Conservation (phyloP, 1,140 invertebrate genomes). For the Stenopsyche tienmushanensis region DNA sequence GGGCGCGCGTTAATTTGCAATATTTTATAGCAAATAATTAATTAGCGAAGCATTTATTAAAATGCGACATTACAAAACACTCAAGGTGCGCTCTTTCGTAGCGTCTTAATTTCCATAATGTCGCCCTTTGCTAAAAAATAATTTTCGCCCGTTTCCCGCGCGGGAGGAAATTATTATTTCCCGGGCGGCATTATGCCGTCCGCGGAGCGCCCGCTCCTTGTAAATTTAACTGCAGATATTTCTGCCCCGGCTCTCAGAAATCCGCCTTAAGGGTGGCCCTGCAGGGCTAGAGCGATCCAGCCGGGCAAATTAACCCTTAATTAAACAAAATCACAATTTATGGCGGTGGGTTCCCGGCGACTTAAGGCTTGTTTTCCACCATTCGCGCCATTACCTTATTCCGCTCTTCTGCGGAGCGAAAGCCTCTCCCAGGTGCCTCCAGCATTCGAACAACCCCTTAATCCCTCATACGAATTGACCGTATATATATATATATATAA, state of each 20-base stretch:
- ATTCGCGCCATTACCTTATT: conserved; percentile 28
- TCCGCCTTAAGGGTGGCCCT: conserved; percentile 27
- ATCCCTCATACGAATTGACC: too few species aligned
- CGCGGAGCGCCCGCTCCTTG: conserved; percentile 3
- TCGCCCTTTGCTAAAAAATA: conserved; percentile 38
- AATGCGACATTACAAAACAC: conserved; percentile 43
- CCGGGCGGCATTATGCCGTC: conserved; percentile 24
- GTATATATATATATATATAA: too few species aligned
- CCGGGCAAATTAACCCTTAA: conserved; percentile 52
- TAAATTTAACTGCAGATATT: conserved; percentile 38
- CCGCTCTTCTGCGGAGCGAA: neutral
- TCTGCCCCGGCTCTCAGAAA: conserved; percentile 32
- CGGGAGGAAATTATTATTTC: conserved; percentile 39
- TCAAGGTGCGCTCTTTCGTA: conserved; percentile 34
- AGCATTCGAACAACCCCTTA: neutral
- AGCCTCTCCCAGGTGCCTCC: neutral
- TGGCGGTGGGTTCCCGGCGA: conserved; percentile 43
- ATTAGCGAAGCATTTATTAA: conserved; percentile 41
- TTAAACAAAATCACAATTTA: conserved; percentile 56
- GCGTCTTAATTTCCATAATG: conserved; percentile 42
- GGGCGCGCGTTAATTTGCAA: conserved; percentile 49
- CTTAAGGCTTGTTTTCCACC: conserved; percentile 46
- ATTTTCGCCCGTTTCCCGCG: conserved; percentile 31
- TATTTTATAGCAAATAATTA: conserved; percentile 41
- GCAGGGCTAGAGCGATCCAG: conserved; percentile 36